phyloP scores from a whole-genome alignment of 2,888 invertebrate species.

The Acanthosepion lycidas region DNA sequence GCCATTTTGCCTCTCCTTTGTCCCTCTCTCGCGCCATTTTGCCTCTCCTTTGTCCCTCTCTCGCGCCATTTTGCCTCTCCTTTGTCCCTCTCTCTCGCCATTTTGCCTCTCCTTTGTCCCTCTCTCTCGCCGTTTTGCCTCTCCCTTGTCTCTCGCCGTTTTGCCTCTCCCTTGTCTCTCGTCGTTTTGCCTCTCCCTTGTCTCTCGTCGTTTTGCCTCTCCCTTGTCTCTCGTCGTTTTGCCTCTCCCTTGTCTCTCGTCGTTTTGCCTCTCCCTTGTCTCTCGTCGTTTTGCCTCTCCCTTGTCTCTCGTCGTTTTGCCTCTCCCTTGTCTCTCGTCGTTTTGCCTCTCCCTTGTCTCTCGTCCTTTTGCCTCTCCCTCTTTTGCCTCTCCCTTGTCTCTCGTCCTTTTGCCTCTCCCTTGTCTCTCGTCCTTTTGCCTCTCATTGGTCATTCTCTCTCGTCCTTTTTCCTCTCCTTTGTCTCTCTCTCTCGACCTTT shows the following conservation, averaged over 20 bases:
- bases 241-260: background rate
- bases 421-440: no score
- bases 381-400: background rate
- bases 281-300: background rate
- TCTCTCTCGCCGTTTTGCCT: background rate
- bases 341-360: background rate
- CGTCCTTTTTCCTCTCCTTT: no score
- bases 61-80: no score
- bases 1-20: no score
- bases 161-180: background rate
- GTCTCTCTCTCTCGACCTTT: no score
- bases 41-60: no score
- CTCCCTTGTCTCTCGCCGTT: background rate
- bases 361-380: background rate
- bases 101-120: fast-evolving
- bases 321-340: no score
- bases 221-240: background rate
- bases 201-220: background rate
- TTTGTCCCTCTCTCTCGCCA: background rate
- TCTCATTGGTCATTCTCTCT: no score
- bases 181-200: background rate
- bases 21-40: no score
- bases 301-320: no score
- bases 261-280: background rate
- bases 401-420: no score